Evolutionary conservation across 2,113 vertebrate species (phyloP).

Genomic region (Otus sunia): DNA sequence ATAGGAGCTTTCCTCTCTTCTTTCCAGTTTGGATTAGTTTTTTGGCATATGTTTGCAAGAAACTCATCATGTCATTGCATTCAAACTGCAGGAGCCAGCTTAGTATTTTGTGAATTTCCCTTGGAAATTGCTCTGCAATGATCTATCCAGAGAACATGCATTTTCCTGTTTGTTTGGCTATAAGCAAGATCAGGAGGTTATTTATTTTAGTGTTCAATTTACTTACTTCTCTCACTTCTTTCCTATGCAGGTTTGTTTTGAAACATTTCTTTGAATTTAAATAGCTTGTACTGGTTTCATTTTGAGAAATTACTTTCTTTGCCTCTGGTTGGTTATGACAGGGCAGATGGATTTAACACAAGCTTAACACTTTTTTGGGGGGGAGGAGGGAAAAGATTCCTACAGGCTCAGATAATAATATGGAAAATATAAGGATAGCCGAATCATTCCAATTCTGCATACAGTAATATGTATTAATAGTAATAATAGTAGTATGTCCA

Average conservation of each 20-base stretch:
- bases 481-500: not conserved
- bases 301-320: not conserved
- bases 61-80: slow-evolving; percentile 21
- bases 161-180: not conserved
- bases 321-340: not conserved
- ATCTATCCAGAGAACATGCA: not conserved
- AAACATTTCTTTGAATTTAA: not conserved
- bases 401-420: not conserved
- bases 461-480: not conserved
- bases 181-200: not conserved
- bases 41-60: not conserved
- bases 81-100: not conserved
- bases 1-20: slow-evolving; percentile 20
- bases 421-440: not conserved
- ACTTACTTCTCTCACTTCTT: not conserved
- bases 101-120: not conserved
- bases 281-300: not conserved
- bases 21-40: slow-evolving; percentile 39
- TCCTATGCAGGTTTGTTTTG: not conserved
- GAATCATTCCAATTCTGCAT: not conserved
- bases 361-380: not conserved
- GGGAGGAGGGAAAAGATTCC: not conserved
- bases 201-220: not conserved
- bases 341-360: not conserved
- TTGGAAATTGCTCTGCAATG: not conserved